Base-by-base conservation (phyloP, 2,888 invertebrate genomes). In the Parthenolecanium corni region DNA sequence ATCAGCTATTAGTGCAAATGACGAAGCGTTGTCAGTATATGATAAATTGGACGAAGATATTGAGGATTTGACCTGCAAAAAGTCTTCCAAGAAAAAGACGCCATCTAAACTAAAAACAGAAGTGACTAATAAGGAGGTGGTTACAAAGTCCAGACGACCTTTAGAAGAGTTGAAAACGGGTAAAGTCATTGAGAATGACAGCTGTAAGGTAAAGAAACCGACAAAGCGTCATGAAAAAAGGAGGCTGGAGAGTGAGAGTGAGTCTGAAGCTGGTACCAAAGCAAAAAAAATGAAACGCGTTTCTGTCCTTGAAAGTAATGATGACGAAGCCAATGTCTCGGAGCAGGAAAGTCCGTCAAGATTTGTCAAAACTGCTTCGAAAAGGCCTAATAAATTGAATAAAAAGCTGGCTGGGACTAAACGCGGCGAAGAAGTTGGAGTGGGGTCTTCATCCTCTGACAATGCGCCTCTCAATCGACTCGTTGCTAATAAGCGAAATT, bases 201-300 rank as follows among this genome's bases (percentile, higher is more conserved):
- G 24, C 6, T 18, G 40, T 5, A n/a, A 40, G 11, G 64, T 47
- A 1, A 31, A 46, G 40, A 66, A 66, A 49, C 1, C 31, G 14
- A 52, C 44, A 25, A 58, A 63, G 36, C 61, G 66, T 66, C 66
- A 42, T 9, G 62, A 52, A 4, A 62, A 52, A 16, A 18, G 67
- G 9, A 67, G 69, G 62, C 62, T 61, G 5, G 66, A 68, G 51
- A 68, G 68, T 58, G 51, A 64, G 6, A 58, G 63, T 21, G 58
- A 49, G 5, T 64, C 56, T 4, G 47, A 40, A 52, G 44, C 54
- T 25, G 20, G 64, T 18, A 64, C 69, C 44, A 72, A 71, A 61
- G 69, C 64, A 23, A 73, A 72, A 65, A 66, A 67, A 44, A 64
- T 68, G 38, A 68, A 69, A 74, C 64, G 71, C 2, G 72, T 72